Base-by-base conservation (phyloP, 2,888 invertebrate genomes). In the Endomychus coccineus region DNA sequence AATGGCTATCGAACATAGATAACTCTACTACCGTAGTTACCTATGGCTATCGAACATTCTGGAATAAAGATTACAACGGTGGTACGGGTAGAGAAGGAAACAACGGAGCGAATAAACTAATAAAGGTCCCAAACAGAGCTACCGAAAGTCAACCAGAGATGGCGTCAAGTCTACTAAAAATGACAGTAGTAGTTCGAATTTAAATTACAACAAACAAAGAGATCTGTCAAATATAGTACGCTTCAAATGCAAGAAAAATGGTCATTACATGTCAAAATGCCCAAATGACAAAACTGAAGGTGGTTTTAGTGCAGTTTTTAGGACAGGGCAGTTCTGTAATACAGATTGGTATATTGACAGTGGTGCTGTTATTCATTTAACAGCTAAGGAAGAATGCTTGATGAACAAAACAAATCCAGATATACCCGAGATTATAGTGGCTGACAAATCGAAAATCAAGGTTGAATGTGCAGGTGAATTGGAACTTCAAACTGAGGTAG, bases 301-400 rank as follows among this genome's bases (percentile, higher is more conserved):
- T 7, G 21, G 13, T 9, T 35, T 32, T 12, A 52, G 42, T 44
- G 52, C 44, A 15, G 50, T 49, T 29, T 48, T 49, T 37, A 32
- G 45, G 12, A 52, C 37, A 22, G 43, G 36, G 16, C 29, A 42
- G 16, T 50, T 44, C 33, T 38, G 47, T n/a, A 48, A 44, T 11
- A 28, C 29, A n/a, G 55, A 56, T 16, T 58, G 50, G 46, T 58
- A 54, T 24, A 10, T 30, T 21, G 54, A 57, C 34, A 48, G 48
- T 4, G 56, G 53, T 4, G 54, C 54, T 12, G 52, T 50, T 33
- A 31, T 41, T 19, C 51, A 58, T 39, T 40, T 55, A 23, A 49
- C 48, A 11, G 36, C 42, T 19, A 48, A 28, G 7, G 34, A 43
- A 16, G 35, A 45, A 32, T 45, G 47, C 45, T 27, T 49, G 27